Evolutionary conservation across 2,888 invertebrate genomes (phyloP).

Genomic region (Marasmarcha lunaedactyla): DNA sequence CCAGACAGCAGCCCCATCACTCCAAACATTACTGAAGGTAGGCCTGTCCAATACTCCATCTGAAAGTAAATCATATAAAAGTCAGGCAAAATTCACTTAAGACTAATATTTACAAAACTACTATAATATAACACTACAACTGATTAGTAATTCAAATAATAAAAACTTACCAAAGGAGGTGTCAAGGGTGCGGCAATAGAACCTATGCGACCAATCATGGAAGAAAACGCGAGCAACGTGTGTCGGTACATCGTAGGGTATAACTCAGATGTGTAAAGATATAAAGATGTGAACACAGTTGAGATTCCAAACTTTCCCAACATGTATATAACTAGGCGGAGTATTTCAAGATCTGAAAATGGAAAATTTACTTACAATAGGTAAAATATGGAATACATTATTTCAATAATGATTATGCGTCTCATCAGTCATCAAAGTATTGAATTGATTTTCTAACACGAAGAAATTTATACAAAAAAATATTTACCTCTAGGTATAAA

Average conservation of each 20-base stretch:
- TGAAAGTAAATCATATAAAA: slow-evolving; percentile 18
- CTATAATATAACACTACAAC: too few relatives aligned
- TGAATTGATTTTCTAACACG: neutral
- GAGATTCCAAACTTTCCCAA: slow-evolving; percentile 76
- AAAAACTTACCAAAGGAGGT: slow-evolving; percentile 71
- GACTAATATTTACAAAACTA: too few relatives aligned
- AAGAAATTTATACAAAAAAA: neutral
- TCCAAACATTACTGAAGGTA: slow-evolving; percentile 69
- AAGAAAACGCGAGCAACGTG: slow-evolving; percentile 75
- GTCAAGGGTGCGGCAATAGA: slow-evolving; percentile 79
- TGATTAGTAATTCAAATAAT: too few relatives aligned
- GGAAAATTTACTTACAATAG: too few relatives aligned
- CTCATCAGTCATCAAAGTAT: neutral
- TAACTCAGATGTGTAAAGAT: slow-evolving; percentile 77
- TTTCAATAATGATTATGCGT: too few relatives aligned
- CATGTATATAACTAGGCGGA: slow-evolving; percentile 62
- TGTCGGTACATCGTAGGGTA: slow-evolving; percentile 79
- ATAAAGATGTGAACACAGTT: slow-evolving; percentile 73
- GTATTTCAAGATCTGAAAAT: slow-evolving; percentile 30
- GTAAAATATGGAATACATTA: too few relatives aligned
- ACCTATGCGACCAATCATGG: slow-evolving; percentile 78
- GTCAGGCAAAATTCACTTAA: neutral
- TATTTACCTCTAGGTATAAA: slow-evolving; percentile 60
- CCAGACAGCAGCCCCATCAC: slow-evolving; percentile 63
- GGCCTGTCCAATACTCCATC: slow-evolving; percentile 39